Conservation (phyloP, 2,113 vertebrate species). For the Mirza zaza region DNA sequence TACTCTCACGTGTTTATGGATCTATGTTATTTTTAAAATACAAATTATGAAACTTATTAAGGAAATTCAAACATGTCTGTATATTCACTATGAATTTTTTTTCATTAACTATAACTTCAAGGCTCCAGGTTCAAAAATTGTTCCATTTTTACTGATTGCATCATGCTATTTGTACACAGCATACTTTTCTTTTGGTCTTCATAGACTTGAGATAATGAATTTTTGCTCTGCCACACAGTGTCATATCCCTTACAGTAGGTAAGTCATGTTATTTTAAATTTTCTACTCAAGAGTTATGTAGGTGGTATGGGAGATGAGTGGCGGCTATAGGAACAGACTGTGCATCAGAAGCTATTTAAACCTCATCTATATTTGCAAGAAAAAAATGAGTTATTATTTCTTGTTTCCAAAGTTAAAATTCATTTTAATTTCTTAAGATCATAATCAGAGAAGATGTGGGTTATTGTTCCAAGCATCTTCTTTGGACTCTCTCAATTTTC, state of each 20-base stretch:
- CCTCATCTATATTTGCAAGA: constrained; percentile 50
- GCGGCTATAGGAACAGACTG: constrained; percentile 66
- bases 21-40: neutral
- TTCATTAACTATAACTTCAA: constrained; percentile 9
- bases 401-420: constrained; percentile 61
- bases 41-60: neutral
- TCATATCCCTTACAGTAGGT: constrained; percentile 48
- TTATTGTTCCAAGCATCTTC: constrained; percentile 50
- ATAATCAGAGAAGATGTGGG: constrained; percentile 29
- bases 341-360: constrained; percentile 70
- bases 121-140: neutral
- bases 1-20: neutral
- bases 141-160: neutral
- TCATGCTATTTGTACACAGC: neutral
- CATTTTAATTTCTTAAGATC: constrained; percentile 58
- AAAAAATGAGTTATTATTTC: constrained; percentile 60
- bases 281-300: constrained; percentile 63
- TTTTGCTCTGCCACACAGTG: constrained; percentile 41
- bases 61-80: neutral
- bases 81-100: constrained; percentile 8
- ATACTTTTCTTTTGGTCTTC: constrained; percentile 18
- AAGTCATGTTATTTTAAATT: constrained; percentile 66
- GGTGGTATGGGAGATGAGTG: constrained; percentile 67
- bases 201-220: constrained; percentile 22
- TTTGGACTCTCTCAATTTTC: constrained; percentile 39